Evolutionary conservation across 2,888 invertebrate genomes (phyloP).

Genomic region (Lithophane socia): DNA sequence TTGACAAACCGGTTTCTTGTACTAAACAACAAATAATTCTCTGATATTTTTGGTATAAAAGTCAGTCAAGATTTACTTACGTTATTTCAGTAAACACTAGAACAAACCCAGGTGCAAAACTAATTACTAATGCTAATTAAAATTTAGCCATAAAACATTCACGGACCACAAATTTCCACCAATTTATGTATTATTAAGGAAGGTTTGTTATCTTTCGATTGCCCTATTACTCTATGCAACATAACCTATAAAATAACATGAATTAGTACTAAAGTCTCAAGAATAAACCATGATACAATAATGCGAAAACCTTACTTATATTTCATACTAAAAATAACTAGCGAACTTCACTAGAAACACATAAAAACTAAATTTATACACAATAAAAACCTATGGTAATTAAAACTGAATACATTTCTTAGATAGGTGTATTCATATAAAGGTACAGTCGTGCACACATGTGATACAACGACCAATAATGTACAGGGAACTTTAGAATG

Average conservation of each 20-base stretch:
- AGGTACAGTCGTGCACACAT: slow-evolving; percentile 46
- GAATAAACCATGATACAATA: slow-evolving; percentile 21
- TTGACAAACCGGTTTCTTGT: slow-evolving; percentile 26
- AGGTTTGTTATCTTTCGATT: slow-evolving; percentile 30
- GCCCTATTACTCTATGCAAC: slow-evolving; percentile 18
- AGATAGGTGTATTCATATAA: slow-evolving; percentile 76
- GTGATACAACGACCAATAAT: slow-evolving; percentile 6
- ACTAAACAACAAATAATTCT: not conserved
- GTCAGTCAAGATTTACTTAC: not conserved
- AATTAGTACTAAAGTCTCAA: slow-evolving; percentile 24
- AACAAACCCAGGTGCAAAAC: not conserved
- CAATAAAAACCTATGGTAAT: slow-evolving; percentile 76
- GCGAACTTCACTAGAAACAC: slow-evolving; percentile 30
- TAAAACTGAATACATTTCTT: slow-evolving; percentile 72
- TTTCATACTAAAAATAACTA: slow-evolving; percentile 32
- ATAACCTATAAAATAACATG: slow-evolving; percentile 39
- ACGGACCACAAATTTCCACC: slow-evolving; percentile 3
- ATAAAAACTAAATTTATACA: slow-evolving; percentile 58
- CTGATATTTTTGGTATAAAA: not conserved
- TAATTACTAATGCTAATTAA: slow-evolving; percentile 26
- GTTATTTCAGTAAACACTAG: not conserved
- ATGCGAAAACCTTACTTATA: slow-evolving; percentile 28
- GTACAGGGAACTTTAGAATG: slow-evolving; percentile 12
- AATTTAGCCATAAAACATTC: slow-evolving; percentile 25
- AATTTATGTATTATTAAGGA: slow-evolving; percentile 22